These are phyloP conservation scores for Crotalus horridus DNA, from an alignment of 2,113 vertebrate species.

Conservation along the genomic window DNA sequence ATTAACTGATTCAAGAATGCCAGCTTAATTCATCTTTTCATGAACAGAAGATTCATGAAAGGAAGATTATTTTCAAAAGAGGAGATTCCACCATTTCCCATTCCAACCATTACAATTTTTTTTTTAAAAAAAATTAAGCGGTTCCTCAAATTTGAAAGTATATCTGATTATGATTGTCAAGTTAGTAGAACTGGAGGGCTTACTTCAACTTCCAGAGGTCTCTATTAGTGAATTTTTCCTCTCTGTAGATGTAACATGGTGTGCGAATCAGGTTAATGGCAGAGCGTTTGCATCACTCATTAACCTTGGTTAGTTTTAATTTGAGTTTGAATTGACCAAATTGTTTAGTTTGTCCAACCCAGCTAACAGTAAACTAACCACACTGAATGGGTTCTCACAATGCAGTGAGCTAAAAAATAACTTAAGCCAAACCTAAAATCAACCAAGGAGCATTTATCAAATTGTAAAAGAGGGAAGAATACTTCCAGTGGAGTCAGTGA, in stretches of 20 bases:
- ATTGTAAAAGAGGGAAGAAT: neutral
- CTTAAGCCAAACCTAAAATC: neutral
- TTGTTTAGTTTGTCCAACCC: neutral
- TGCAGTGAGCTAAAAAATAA: neutral
- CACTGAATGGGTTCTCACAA: neutral
- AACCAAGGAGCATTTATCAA: neutral
- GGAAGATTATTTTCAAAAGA: slow-evolving; percentile 28
- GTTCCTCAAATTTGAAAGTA: neutral
- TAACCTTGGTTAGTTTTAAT: neutral
- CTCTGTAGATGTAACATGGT: neutral
- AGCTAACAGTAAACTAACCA: neutral
- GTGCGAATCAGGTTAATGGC: neutral
- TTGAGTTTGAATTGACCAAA: neutral
- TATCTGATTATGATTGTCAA: neutral
- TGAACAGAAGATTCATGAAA: slow-evolving; percentile 50
- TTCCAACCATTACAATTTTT: slow-evolving; percentile 16
- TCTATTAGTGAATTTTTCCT: neutral
- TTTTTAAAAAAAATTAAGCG: neutral
- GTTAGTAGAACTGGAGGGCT: neutral
- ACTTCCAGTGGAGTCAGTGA: neutral
- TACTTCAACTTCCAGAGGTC: neutral
- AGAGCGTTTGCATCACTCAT: neutral
- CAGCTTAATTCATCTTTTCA: slow-evolving; percentile 66
- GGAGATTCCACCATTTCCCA: neutral
- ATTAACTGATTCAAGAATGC: slow-evolving; percentile 73